phyloP scores from a whole-genome alignment of 2,888 invertebrate genomes.

The Sicus ferrugineus region DNA sequence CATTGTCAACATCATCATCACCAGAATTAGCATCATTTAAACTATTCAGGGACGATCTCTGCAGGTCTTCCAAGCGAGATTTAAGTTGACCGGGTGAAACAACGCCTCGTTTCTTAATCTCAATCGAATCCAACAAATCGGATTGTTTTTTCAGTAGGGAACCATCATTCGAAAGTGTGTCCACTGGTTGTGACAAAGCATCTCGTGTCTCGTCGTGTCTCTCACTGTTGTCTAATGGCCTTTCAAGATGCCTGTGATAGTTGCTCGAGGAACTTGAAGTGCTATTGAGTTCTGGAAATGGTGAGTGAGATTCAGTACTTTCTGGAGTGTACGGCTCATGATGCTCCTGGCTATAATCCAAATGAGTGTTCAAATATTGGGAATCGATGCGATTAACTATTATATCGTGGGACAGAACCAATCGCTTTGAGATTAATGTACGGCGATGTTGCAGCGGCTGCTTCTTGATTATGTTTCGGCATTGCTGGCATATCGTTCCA shows the following conservation, averaged over 20 bases:
- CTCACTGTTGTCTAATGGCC: slow-evolving; percentile 31
- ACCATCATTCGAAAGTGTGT: slow-evolving; percentile 1
- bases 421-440: slow-evolving; percentile 58
- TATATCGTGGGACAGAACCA: slow-evolving; percentile 60
- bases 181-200: not conserved
- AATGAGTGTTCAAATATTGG: slow-evolving; percentile 62
- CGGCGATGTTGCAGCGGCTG: slow-evolving; percentile 55
- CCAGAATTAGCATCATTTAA: slow-evolving; percentile 40
- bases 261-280: slow-evolving; percentile 49
- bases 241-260: slow-evolving; percentile 46
- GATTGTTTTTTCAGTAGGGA: slow-evolving; percentile 18
- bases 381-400: slow-evolving; percentile 69
- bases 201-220: slow-evolving; percentile 34
- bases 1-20: slow-evolving; percentile 54
- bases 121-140: slow-evolving; percentile 21
- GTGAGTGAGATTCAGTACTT: slow-evolving; percentile 79
- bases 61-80: slow-evolving; percentile 67
- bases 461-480: slow-evolving; percentile 57
- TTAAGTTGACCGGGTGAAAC: slow-evolving; percentile 74
- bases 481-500: slow-evolving; percentile 54
- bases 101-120: slow-evolving; percentile 56
- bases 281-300: slow-evolving; percentile 66
- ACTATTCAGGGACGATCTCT: slow-evolving; percentile 50
- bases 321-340: slow-evolving; percentile 83
- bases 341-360: slow-evolving; percentile 45